A percentile compares a stretch with the other conserved stretches of the same genome.
These are phyloP conservation scores for Anoplophora glabripennis DNA, from an alignment of 1,140 invertebrate species.

Conservation along the genomic window DNA sequence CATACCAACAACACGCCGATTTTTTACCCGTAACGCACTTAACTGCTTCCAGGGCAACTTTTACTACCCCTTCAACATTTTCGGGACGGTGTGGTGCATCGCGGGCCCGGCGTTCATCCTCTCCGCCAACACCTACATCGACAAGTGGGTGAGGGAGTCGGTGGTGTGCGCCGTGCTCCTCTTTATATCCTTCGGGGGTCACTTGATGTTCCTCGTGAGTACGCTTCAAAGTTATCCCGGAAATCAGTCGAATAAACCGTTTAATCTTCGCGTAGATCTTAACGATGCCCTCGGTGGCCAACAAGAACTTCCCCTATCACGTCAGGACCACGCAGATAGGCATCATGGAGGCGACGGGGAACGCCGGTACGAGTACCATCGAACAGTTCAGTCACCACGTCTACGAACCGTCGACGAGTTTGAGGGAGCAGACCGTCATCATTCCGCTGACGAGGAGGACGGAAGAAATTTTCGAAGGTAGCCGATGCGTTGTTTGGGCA, in stretches of 20 bases:
- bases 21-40: too few species aligned
- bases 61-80: slow-evolving; percentile 74
- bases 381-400: slow-evolving; percentile 62
- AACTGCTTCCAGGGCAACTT: slow-evolving; percentile 60
- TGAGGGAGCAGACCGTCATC: slow-evolving; percentile 54
- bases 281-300: slow-evolving; percentile 75
- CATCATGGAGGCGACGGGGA: slow-evolving; percentile 58
- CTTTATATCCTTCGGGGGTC: slow-evolving; percentile 73
- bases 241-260: too few species aligned
- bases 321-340: slow-evolving; percentile 78
- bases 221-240: background rate
- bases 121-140: slow-evolving; percentile 77
- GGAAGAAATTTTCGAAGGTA: slow-evolving; percentile 44
- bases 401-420: slow-evolving; percentile 55
- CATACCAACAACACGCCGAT: too few species aligned
- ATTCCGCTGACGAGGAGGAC: slow-evolving; percentile 56
- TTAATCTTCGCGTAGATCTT: slow-evolving; percentile 60
- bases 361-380: slow-evolving; percentile 53
- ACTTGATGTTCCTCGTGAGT: slow-evolving; percentile 72
- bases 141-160: slow-evolving; percentile 89
- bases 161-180: slow-evolving; percentile 77
- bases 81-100: slow-evolving; percentile 79
- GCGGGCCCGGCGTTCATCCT: slow-evolving; percentile 76
- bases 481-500: background rate
- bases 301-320: slow-evolving; percentile 85